Conservation (phyloP, 2,113 vertebrate species). For the Petroica traversi region DNA sequence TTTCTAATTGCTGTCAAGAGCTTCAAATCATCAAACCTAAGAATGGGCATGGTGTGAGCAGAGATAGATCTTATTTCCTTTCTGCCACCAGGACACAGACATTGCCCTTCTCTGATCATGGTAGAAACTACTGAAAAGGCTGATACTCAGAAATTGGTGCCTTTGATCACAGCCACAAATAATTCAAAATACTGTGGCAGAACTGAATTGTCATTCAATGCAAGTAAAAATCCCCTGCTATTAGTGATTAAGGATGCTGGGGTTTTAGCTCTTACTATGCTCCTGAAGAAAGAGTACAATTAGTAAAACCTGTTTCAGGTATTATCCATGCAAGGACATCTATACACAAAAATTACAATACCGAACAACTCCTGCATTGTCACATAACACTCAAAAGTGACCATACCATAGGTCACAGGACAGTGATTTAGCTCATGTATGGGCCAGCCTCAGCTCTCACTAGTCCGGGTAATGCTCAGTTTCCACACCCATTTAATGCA, state of each 20-base stretch:
- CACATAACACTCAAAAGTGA: fast-evolving
- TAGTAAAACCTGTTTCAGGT: background rate
- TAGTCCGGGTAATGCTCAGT: background rate
- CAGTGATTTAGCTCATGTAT: fast-evolving
- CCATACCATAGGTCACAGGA: background rate
- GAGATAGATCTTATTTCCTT: background rate
- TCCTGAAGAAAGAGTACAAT: background rate
- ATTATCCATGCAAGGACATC: background rate
- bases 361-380: background rate
- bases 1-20: background rate
- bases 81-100: background rate
- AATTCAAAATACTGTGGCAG: background rate
- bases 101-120: background rate
- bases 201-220: background rate
- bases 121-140: background rate
- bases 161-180: background rate
- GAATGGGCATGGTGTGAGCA: background rate
- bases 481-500: background rate
- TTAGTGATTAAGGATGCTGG: background rate
- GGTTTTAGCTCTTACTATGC: background rate
- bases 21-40: background rate
- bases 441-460: background rate
- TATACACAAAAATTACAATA: background rate
- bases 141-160: background rate
- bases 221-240: background rate